Conservation (phyloP, 2,888 invertebrate genomes). For the Gisinianus flammeolus region DNA sequence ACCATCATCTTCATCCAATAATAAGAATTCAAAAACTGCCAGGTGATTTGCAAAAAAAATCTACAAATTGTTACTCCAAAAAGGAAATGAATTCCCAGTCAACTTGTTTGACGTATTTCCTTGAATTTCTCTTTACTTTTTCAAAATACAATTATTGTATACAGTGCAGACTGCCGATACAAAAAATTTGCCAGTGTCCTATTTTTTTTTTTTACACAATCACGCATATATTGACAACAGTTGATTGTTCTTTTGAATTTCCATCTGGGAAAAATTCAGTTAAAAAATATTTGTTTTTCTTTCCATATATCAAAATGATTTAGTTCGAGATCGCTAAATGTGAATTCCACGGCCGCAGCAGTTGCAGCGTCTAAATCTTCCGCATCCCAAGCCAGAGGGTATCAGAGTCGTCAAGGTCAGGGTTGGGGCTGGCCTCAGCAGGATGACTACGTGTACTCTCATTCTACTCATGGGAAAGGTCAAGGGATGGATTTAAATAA, state of each 20-base stretch:
- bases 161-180: no score
- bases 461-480: slow-evolving; percentile 1
- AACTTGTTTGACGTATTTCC: no score
- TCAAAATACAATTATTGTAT: no score
- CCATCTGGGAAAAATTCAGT: no score
- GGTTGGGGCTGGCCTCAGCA: slow-evolving; percentile 30
- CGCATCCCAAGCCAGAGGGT: slow-evolving; percentile 3
- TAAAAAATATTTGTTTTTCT: not conserved
- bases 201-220: no score
- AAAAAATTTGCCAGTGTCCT: no score
- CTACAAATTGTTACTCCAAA: not conserved
- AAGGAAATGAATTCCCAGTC: no score
- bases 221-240: no score
- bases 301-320: no score
- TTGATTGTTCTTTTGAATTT: no score
- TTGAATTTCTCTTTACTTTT: no score
- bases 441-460: slow-evolving; percentile 14
- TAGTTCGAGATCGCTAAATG: slow-evolving; percentile 4
- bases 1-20: not conserved
- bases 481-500: slow-evolving; percentile 1
- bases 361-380: not conserved
- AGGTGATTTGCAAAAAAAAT: not conserved
- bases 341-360: not conserved
- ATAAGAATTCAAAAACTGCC: not conserved
- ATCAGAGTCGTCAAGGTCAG: not conserved